Base-by-base conservation (phyloP, 2,113 vertebrate species). In the Peromyscus californicus region DNA sequence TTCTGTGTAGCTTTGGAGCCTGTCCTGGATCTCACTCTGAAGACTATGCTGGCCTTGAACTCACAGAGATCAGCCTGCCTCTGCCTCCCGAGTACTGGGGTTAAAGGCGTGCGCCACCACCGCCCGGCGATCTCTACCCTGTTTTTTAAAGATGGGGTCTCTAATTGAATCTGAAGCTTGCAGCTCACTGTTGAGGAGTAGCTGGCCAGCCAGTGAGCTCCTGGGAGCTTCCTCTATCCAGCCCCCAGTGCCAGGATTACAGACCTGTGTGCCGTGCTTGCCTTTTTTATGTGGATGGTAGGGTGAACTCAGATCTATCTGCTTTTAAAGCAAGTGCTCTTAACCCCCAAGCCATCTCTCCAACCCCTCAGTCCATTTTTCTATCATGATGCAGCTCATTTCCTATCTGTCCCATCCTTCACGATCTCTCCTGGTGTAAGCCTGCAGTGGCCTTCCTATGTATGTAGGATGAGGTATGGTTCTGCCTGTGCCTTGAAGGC, bases 401-500 rank as follows among this genome's bases (percentile, higher is more conserved):
- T 86, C 36, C 39, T 36, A 13, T 69, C 78, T 84, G 24, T 91
- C 61, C 67, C 36, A 67, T 19, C 19, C 48, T 39, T 57, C 79
- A 69, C 5, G 5, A 45, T 39, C 7, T 72, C 33, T n/a, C n/a
- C 4, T 22, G 21, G 10, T 16, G 51, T 72, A 87, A 97, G 91
- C n/a, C 70, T 69, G 22, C 75, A 8, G 39, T 8, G 45, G 21
- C 10, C 80, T 93, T 67, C 45, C 39, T 29, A 65, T 1, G 21
- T 31, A 17, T n/a, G 59, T 24, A 51, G 48, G 70, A 79, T 16
- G 29, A 84, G 69, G 48, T 13, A 19, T 31, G 42, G 33, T 15
- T 31, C 75, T 24, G 16, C n/a, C 70, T 97, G 89, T 78, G 76
- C 65, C 57, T 89, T 70, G 70, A 88, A 83, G 74, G 61, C 17